These are phyloP conservation scores for Scelioninae gen. 2 DNA, from an alignment of 2,888 invertebrate species.

Conservation along the genomic window DNA sequence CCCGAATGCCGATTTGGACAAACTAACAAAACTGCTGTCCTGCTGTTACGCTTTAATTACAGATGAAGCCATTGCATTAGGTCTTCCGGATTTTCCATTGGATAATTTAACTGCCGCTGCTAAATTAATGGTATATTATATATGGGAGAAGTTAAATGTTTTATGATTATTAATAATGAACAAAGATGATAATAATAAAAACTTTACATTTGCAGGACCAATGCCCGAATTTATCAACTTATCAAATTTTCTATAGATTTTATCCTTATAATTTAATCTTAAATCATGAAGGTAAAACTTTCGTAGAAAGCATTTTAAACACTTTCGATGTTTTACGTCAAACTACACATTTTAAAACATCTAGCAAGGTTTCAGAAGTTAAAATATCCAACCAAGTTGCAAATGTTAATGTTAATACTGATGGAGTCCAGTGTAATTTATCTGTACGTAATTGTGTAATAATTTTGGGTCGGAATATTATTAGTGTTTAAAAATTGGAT, in stretches of 20 bases:
- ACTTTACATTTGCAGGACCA: conserved; percentile 82
- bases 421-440: conserved; percentile 67
- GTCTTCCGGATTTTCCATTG: conserved; percentile 93
- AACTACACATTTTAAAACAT: conserved; percentile 27
- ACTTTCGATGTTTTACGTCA: conserved; percentile 77
- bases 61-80: conserved; percentile 83
- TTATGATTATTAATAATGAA: too few species aligned
- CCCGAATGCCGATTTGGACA: conserved; percentile 77
- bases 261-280: conserved; percentile 91
- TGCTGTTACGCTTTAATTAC: conserved; percentile 87
- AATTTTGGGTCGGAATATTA: too few species aligned
- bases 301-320: conserved; percentile 83
- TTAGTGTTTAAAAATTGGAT: too few species aligned
- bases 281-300: conserved; percentile 84
- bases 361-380: conserved; percentile 62
- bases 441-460: conserved; percentile 29
- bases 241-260: conserved; percentile 83
- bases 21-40: conserved; percentile 77
- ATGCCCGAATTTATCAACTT: conserved; percentile 81
- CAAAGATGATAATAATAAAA: too few species aligned
- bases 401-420: conserved; percentile 75
- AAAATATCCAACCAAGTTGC: conserved; percentile 72
- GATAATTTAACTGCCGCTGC: conserved; percentile 85
- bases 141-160: too few species aligned
- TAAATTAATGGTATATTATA: conserved; percentile 79